Conservation (phyloP, 2,797 vertebrate species). For the Crax fasciolata region DNA sequence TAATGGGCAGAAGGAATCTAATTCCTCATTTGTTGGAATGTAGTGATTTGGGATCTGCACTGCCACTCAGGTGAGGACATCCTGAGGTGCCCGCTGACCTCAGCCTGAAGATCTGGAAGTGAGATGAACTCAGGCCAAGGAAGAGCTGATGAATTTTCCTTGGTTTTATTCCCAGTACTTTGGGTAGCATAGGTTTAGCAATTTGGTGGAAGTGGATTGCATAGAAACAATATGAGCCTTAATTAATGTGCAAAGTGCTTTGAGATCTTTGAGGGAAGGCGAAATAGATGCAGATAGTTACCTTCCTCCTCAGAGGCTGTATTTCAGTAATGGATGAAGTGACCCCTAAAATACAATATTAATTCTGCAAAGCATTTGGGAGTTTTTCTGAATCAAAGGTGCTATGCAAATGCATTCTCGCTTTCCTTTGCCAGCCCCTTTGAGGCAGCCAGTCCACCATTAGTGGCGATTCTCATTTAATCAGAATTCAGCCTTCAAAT, state of each 20-base stretch:
- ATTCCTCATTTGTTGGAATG: background rate
- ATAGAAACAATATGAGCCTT: background rate
- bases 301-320: slow-evolving; percentile 12
- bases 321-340: slow-evolving; percentile 54
- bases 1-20: background rate
- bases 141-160: background rate
- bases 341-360: slow-evolving; percentile 72
- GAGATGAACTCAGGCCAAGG: background rate
- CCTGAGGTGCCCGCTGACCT: background rate
- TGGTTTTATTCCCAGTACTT: background rate
- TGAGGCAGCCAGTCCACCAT: slow-evolving; percentile 58
- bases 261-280: slow-evolving; percentile 46
- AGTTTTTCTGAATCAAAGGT: slow-evolving; percentile 67
- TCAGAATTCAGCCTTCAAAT: slow-evolving; percentile 78
- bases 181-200: background rate
- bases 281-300: slow-evolving; percentile 48
- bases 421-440: slow-evolving; percentile 44
- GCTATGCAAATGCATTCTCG: slow-evolving; percentile 68
- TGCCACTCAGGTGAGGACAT: fast-evolving
- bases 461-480: slow-evolving; percentile 75
- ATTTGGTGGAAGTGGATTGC: background rate
- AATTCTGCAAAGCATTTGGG: slow-evolving; percentile 55
- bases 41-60: background rate
- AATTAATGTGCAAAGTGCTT: slow-evolving; percentile 62
- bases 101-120: background rate